A percentile compares a stretch with the other conserved stretches of the same genome.
phyloP scores from a whole-genome alignment of 92 coral and sea anemone genomes.

The Epizoanthus illoricatus region DNA sequence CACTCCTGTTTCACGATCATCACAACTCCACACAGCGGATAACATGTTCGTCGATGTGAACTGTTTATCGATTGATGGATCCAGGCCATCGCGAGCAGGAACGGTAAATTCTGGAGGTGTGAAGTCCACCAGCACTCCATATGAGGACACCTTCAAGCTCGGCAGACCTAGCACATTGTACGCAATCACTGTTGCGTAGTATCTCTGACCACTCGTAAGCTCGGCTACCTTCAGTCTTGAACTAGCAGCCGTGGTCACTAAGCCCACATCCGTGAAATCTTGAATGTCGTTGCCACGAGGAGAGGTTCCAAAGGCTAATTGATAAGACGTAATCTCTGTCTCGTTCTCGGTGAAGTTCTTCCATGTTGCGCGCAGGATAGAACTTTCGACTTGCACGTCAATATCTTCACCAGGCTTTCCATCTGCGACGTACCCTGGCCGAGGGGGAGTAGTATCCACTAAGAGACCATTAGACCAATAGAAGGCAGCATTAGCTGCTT shows the following conservation, averaged over 20 bases:
- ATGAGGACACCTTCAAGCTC: conserved; percentile 67
- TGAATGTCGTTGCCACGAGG: conserved; percentile 72
- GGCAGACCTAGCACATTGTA: conserved; percentile 81
- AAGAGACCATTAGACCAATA: conserved; percentile 76
- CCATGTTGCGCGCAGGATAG: conserved; percentile 89
- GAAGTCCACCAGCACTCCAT: conserved; percentile 85
- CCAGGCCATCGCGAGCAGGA: conserved; percentile 68
- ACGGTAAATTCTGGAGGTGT: conserved; percentile 79
- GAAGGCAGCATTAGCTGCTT: conserved; percentile 76
- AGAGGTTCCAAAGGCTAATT: conserved; percentile 82
- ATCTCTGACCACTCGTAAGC: conserved; percentile 73
- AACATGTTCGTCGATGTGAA: conserved; percentile 48
- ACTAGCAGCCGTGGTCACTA: conserved; percentile 76
- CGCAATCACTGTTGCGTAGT: conserved; percentile 87
- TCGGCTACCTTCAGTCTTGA: conserved; percentile 69
- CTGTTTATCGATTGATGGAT: conserved; percentile 38
- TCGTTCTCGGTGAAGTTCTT: conserved; percentile 74
- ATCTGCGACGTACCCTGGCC: conserved; percentile 67
- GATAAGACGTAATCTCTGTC: conserved; percentile 70
- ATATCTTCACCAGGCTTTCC: conserved; percentile 66
- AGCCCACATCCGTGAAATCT: conserved; percentile 84
- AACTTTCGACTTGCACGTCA: conserved; percentile 75
- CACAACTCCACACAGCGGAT: conserved; percentile 74
- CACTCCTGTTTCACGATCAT: conserved; percentile 75
- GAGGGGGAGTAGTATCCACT: conserved; percentile 85